A percentile compares a stretch with the other conserved stretches of the same genome.
Conservation (phyloP, 2,888 invertebrate genomes). For the Drosophila acutilabella region DNA sequence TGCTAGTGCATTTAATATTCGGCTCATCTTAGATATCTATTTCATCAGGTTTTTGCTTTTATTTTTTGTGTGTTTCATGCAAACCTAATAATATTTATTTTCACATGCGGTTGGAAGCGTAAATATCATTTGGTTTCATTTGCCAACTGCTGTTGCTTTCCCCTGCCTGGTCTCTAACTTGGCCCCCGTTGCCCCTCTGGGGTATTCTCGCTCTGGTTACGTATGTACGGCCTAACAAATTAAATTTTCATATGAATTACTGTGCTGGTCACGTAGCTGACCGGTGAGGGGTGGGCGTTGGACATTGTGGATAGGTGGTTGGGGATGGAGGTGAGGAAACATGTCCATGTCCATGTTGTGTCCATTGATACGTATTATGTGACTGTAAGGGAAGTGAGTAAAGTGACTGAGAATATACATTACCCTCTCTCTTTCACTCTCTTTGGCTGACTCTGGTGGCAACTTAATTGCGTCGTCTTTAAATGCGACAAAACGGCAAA, state of each 20-base stretch:
- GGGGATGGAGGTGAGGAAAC: conserved; percentile 3
- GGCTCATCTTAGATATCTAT: neutral
- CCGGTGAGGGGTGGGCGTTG: neutral
- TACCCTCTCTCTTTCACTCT: conserved; percentile 23
- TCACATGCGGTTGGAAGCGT: conserved; percentile 67
- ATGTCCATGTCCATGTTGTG: conserved; percentile 53
- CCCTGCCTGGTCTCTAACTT: neutral
- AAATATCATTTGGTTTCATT: conserved; percentile 70
- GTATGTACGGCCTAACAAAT: conserved; percentile 64
- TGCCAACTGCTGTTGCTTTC: conserved; percentile 1
- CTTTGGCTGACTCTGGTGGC: conserved; percentile 21
- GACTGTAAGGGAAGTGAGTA: conserved; percentile 53
- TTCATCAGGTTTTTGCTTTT: neutral
- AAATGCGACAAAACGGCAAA: conserved; percentile 80
- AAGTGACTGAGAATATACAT: conserved; percentile 51
- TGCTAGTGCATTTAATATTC: neutral
- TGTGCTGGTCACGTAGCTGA: conserved; percentile 74
- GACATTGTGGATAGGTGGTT: neutral
- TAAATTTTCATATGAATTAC: conserved; percentile 79
- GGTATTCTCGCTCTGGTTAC: conserved; percentile 8
- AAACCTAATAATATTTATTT: conserved; percentile 76
- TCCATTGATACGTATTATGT: conserved; percentile 79
- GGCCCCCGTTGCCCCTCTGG: neutral
- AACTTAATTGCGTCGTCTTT: conserved; percentile 75
- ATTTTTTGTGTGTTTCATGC: conserved; percentile 8